These are phyloP conservation scores for Acleris literana DNA, from an alignment of 2,888 invertebrate species.

Conservation along the genomic window DNA sequence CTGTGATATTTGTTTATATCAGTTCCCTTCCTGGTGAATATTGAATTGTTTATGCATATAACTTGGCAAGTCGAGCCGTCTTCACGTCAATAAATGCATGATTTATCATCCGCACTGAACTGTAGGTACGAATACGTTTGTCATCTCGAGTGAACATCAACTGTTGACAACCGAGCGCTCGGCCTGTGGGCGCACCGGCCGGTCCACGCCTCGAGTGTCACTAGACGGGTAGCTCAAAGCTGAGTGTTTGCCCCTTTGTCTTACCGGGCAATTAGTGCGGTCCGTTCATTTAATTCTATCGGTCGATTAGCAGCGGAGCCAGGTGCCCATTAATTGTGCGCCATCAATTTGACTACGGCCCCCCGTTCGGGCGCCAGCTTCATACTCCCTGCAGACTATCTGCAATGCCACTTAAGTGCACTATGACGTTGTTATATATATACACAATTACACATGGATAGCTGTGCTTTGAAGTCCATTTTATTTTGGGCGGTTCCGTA, in stretches of 20 bases:
- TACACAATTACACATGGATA: slow-evolving; percentile 33
- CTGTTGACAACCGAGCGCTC: slow-evolving; percentile 50
- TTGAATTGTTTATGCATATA: not conserved
- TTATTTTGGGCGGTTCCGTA: not conserved
- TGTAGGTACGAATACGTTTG: slow-evolving; percentile 26
- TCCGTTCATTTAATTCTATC: slow-evolving; percentile 83
- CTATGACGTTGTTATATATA: not conserved
- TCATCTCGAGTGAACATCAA: slow-evolving; percentile 53
- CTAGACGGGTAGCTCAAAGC: slow-evolving; percentile 78
- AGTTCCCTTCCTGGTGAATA: not conserved
- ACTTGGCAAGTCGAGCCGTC: not conserved
- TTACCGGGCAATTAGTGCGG: slow-evolving; percentile 81
- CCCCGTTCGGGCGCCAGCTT: slow-evolving; percentile 61
- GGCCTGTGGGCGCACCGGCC: slow-evolving; percentile 54
- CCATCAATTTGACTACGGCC: slow-evolving; percentile 68
- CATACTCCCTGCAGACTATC: slow-evolving; percentile 39
- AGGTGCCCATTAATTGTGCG: slow-evolving; percentile 78
- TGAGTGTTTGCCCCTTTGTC: slow-evolving; percentile 83
- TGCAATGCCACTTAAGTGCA: slow-evolving; percentile 10
- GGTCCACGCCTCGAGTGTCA: slow-evolving; percentile 76
- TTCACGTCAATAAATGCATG: slow-evolving; percentile 16
- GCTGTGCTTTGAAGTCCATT: not conserved
- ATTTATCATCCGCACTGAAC: slow-evolving; percentile 22
- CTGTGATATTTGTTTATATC: slow-evolving; percentile 5
- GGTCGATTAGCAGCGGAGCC: slow-evolving; percentile 79